These are phyloP conservation scores for Arbacia lixula DNA, from an alignment of 53 echinoderm and acorn worm genomes.

Conservation along the genomic window DNA sequence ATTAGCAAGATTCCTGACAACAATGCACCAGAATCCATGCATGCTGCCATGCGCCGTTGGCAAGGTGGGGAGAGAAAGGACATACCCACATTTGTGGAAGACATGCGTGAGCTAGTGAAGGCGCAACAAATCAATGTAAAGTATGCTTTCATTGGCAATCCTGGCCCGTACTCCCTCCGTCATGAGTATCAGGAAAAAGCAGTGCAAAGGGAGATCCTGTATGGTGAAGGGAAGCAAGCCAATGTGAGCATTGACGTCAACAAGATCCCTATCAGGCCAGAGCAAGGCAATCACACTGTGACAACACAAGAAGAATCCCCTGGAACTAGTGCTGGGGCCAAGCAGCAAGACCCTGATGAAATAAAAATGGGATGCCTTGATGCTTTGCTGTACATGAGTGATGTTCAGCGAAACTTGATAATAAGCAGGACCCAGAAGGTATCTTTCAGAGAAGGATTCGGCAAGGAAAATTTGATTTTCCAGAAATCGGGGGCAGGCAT, in stretches of 20 bases:
- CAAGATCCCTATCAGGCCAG: neutral
- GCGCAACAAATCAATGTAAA: slow-evolving; percentile 42
- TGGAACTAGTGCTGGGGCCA: slow-evolving; percentile 11
- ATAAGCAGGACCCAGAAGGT: slow-evolving; percentile 24
- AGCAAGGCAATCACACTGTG: neutral
- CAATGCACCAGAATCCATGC: slow-evolving; percentile 57
- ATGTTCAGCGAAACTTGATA: slow-evolving; percentile 21
- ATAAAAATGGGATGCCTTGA: slow-evolving; percentile 34
- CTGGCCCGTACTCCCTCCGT: slow-evolving; percentile 37
- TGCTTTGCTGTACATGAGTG: neutral
- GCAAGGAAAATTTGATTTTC: slow-evolving; percentile 18
- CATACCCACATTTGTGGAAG: slow-evolving; percentile 44
- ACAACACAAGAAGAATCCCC: neutral
- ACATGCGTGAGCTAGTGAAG: slow-evolving; percentile 35
- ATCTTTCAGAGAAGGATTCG: slow-evolving; percentile 33
- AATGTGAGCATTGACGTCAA: no score
- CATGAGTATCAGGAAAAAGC: slow-evolving; percentile 6
- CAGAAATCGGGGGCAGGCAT: neutral
- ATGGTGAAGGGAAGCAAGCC: no score
- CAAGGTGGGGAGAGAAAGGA: slow-evolving; percentile 39
- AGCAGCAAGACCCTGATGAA: slow-evolving; percentile 42
- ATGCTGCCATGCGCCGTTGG: slow-evolving; percentile 48
- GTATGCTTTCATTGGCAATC: slow-evolving; percentile 37
- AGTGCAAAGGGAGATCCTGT: slow-evolving; percentile 1
- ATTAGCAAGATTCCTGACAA: slow-evolving; percentile 44